Base-by-base conservation (phyloP, 1,140 invertebrate species). In the Pseudomyrmex sp. region DNA sequence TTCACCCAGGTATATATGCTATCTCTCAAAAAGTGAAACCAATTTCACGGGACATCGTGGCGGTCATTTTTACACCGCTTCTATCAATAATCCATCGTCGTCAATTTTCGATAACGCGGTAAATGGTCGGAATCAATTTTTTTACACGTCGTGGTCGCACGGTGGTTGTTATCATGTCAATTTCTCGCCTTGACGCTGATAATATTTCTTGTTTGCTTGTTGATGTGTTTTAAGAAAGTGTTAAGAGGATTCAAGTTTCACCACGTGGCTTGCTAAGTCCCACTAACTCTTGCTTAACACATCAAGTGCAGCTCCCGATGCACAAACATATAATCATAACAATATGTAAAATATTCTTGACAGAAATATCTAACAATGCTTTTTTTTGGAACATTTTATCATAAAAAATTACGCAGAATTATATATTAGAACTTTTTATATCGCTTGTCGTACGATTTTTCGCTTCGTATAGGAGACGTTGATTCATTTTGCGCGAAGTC, bases 71-170 rank as follows among this genome's bases (percentile, higher is more conserved):
- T 72, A 80, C 12, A 18, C 20, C 20, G n/a, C 8, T 59, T 23
- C 20, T 59, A 72, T 59, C 76, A 48, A 70, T 72, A 80, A 72
- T 59, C 76, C 48, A 70, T 35, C 44, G 23, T 58, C 44, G 20
- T 79, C 20, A 72, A 48, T 59, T 72, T 80, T 72, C 44, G 12
- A 35, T 80, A 79, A 72, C 76, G n/a, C n/a, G 4, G 23, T 50
- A 35, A 70, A 61, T 54, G 20, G 44, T 70, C 3, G 54, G 70
- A 79, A 80, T 80, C 76, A 50, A 80, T 80, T 80, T 35, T 3
- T 35, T 80, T 80, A 80, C 54, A 61, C 54, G 12, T 12, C 15
- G 50, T 18, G 66, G 20, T 59, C 18, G n/a, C 75, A 46, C 18
- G 15, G 2, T 69, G 18, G 52, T 79, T 79, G 48, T 23, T 48